Percentiles rank a stretch among this genome's conserved stretches.
Conservation (phyloP, 2,113 vertebrate species). For the Lasiurus cinereus region DNA sequence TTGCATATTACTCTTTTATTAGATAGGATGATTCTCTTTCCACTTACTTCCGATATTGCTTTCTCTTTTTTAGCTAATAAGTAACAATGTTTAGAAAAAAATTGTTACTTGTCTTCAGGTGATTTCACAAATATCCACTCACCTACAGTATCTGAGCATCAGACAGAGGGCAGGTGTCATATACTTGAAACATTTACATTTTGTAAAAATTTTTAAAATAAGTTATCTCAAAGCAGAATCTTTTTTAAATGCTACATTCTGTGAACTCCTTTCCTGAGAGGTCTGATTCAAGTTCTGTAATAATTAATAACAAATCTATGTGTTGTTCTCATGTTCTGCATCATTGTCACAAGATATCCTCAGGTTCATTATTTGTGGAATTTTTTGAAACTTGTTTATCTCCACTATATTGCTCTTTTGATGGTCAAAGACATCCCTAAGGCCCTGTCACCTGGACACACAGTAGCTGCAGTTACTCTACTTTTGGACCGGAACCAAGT, state of each 20-base stretch:
- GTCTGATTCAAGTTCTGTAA: not conserved
- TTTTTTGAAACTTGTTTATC: constrained; percentile 21
- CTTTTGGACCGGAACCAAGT: constrained; percentile 13
- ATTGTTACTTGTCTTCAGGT: not conserved
- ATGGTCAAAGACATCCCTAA: constrained; percentile 18
- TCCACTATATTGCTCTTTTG: not conserved
- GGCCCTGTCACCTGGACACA: not conserved
- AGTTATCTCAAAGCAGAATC: not conserved
- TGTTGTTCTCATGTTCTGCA: not conserved
- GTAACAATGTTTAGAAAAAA: constrained; percentile 29
- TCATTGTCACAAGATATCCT: not conserved
- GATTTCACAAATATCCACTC: not conserved
- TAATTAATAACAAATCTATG: not conserved
- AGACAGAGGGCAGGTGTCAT: not conserved
- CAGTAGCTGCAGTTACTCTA: not conserved
- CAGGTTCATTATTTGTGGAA: not conserved
- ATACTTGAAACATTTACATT: constrained; percentile 29
- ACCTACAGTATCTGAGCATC: not conserved
- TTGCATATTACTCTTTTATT: no score
- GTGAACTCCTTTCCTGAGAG: not conserved
- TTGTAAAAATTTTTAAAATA: constrained; percentile 20
- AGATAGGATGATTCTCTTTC: not conserved
- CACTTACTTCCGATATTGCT: not conserved
- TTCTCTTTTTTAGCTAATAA: constrained; percentile 30
- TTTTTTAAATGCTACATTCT: constrained; percentile 8